phyloP scores from a whole-genome alignment of 2,797 vertebrate genomes.

The Tangara arthus region DNA sequence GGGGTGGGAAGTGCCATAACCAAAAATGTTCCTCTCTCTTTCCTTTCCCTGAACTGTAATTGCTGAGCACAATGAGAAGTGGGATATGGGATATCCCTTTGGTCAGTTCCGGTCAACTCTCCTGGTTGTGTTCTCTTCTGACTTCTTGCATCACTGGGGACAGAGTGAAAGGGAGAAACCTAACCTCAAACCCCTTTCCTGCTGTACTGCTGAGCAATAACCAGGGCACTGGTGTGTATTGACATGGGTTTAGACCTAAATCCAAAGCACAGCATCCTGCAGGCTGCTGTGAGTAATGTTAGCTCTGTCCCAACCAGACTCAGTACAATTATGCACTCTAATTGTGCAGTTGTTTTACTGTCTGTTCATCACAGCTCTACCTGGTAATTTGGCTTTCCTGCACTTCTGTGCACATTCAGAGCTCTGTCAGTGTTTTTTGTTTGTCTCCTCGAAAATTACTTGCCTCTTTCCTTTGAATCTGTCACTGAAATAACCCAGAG shows the following conservation, averaged over 20 bases:
- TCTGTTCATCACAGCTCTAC: neutral
- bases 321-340: neutral
- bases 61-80: neutral
- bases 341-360: neutral
- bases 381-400: neutral
- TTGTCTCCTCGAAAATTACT: neutral
- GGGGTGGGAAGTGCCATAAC: neutral
- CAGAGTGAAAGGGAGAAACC: neutral
- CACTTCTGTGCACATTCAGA: neutral
- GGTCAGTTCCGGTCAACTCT: neutral
- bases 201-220: neutral
- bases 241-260: neutral
- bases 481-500: neutral
- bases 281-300: neutral
- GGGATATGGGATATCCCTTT: neutral
- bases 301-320: neutral
- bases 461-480: neutral
- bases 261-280: neutral
- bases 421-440: neutral
- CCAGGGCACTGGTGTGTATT: neutral
- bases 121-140: neutral
- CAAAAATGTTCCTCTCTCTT: neutral
- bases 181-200: rapidly evolving
- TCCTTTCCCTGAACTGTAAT: neutral
- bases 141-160: neutral